These are phyloP conservation scores for Leptonema lineaticorne DNA, from an alignment of 1,140 invertebrate genomes.

Conservation along the genomic window DNA sequence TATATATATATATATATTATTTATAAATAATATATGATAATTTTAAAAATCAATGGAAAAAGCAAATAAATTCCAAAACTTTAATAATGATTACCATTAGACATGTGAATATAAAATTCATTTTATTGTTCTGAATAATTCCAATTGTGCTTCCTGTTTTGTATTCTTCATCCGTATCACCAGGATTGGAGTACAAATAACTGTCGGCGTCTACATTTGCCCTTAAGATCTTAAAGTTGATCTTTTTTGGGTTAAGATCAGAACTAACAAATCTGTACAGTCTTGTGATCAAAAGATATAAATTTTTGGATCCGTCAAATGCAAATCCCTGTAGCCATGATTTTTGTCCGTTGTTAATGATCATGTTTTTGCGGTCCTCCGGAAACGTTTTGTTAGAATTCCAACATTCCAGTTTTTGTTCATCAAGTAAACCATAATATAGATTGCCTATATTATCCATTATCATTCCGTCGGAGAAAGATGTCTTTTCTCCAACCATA, in stretches of 20 bases:
- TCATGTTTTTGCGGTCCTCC: slow-evolving; percentile 39
- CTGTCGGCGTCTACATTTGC: background rate
- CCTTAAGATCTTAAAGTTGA: background rate
- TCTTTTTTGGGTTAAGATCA: slow-evolving; percentile 40
- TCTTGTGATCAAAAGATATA: slow-evolving; percentile 58
- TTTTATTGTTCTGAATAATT: background rate
- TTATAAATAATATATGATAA: background rate
- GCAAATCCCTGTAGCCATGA: slow-evolving; percentile 61
- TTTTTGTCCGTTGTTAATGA: slow-evolving; percentile 55
- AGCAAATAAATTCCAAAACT: background rate
- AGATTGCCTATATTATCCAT: slow-evolving; percentile 54
- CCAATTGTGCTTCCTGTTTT: background rate
- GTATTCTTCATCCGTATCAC: background rate
- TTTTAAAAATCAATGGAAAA: background rate
- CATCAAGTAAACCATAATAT: slow-evolving; percentile 57
- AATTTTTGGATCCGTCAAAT: slow-evolving; percentile 55
- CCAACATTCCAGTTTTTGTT: slow-evolving; percentile 57
- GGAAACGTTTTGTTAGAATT: slow-evolving; percentile 47
- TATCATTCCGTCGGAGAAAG: slow-evolving; percentile 60
- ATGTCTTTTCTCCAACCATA: slow-evolving; percentile 46
- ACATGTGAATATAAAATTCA: background rate
- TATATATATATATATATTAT: background rate
- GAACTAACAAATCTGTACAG: slow-evolving; percentile 53
- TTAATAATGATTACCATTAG: background rate
- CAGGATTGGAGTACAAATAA: background rate